Evolutionary conservation across 2,113 vertebrate species (phyloP), one percentile per base, ranked within the genome.

Genomic region (Hoplias malabaricus): DNA sequence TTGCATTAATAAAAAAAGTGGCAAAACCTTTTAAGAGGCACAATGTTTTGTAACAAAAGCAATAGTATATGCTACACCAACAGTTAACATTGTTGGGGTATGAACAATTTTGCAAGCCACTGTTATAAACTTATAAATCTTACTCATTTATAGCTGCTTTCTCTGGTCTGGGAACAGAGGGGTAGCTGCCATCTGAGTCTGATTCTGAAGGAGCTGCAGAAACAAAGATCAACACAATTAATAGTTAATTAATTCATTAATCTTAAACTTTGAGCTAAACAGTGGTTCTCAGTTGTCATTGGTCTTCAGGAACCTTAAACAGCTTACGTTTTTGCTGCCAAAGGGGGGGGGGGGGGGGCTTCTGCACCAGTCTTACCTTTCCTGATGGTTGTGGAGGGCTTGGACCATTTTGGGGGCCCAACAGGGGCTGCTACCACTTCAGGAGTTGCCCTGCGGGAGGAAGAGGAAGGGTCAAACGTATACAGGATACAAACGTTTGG

Each of bases 161-260:
- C 0, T 75, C 70, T 31, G 25, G 72, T 31, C 77, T 88, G 19
- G 90, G 88, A 38, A 67, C 82, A 0, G 90, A 72, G 0, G 82
- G 29, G 0, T 93, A 91, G 83, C 90, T 91, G 34, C 69, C 86
- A 70, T 93, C 92, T 0, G 92, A 93, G 14, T 88, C 92, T 0
- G 90, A 83, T 1, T 86, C 89, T 1, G 90, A 91, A 2, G 1
- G 59, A 66, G 11, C 91, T 92, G 87, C 29, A 21, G 23, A 79
- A 42, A 78, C 16, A 59, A 29, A 21, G 61, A 73, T 1, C 31
- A 34, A n/a, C n/a, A n/a, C n/a, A n/a, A n/a, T n/a, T n/a, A n/a
- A n/a, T n/a, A n/a, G n/a, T n/a, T n/a, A n/a, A n/a, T n/a, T n/a
- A n/a, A n/a, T n/a, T n/a, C n/a, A n/a, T n/a, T n/a, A n/a, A n/a